A percentile compares a stretch with the other conserved stretches of the same genome.
These are phyloP conservation scores for Periphyllus acericola DNA, from an alignment of 2,888 invertebrate species.

Conservation along the genomic window DNA sequence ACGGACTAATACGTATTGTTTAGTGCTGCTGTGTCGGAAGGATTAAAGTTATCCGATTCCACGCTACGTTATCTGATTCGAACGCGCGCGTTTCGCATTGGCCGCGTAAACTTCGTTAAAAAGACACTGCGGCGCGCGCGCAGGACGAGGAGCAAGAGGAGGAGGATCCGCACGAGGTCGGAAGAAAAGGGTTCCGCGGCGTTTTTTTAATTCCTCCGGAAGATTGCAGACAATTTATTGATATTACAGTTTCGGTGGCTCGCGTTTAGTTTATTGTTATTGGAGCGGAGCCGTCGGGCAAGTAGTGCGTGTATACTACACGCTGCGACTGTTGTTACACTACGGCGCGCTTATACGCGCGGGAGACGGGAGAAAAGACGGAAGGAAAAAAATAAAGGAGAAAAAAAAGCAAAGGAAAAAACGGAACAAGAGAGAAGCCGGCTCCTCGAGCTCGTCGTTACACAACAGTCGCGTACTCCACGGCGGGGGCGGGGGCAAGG, in stretches of 20 bases:
- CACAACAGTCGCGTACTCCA: not conserved
- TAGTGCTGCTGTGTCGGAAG: no score
- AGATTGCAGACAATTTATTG: constrained; percentile 59
- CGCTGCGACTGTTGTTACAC: not conserved
- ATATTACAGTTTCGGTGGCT: constrained; percentile 50
- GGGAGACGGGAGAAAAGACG: not conserved
- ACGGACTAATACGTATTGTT: not conserved
- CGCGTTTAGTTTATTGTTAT: constrained; percentile 50
- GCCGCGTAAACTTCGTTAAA: constrained; percentile 19
- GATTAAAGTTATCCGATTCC: constrained; percentile 27
- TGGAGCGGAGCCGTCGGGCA: constrained; percentile 55
- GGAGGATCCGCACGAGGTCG: not conserved
- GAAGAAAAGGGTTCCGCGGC: constrained; percentile 12
- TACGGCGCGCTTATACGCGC: not conserved
- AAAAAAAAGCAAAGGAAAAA: no score
- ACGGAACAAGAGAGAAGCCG: constrained; percentile 27
- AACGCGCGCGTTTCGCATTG: not conserved
- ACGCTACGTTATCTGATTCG: constrained; percentile 30
- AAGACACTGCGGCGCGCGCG: not conserved
- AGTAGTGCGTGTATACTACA: not conserved
- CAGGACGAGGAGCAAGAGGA: no score
- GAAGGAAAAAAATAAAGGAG: not conserved
- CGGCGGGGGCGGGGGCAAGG: not conserved
- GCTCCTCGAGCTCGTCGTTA: constrained; percentile 35
- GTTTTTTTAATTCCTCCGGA: constrained; percentile 50